Evolutionary conservation across 2,797 vertebrate genomes (phyloP), one percentile per base, ranked within the genome.

Genomic region (Sebastes minor): DNA sequence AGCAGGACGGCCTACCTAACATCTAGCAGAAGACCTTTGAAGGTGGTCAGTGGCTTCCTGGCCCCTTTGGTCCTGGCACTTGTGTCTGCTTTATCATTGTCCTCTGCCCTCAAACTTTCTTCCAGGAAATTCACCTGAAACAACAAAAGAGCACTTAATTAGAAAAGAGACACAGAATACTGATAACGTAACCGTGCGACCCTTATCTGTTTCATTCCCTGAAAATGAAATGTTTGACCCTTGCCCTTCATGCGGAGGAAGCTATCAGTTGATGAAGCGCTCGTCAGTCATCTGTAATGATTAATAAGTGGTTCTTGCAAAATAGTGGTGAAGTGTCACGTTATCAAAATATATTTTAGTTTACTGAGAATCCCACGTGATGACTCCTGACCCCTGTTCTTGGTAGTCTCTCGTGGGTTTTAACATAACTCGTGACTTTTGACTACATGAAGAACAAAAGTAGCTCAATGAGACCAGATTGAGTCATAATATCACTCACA

Each of bases 21-120:
- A 66, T 99, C 96, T 72, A 99, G 94, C 81, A 99, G 95, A 72
- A 92, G 92, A 83, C 98, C 98, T 95, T 97, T 99, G 94, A 99
- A 99, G 71, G 97, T 96, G 59, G 96, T 97, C 86, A 95, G 70
- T n/a, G 97, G 96, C 92, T 97, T 99, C 94, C 96, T 97, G 87
- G 92, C 93, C 87, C 95, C 95, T 96, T 95, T 97, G 77, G 86
- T 92, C 90, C 97, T 96, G 84, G 82, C 76, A 85, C 94, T 95
- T 22, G 90, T 56, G 65, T 98, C 97, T 81, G 81, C 91, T 95
- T 96, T 97, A 60, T 99, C 98, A 65, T 75, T 91, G 81, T 97
- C 97, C 63, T 98, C 98, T 70, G 92, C 56, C 92, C 95, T 98
- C 77, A 96, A 86, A 91, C 91, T 89, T 80, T 97, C 95, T 78